Evolutionary conservation across 2,113 vertebrate genomes (phyloP).

Genomic region (Megalops atlanticus): DNA sequence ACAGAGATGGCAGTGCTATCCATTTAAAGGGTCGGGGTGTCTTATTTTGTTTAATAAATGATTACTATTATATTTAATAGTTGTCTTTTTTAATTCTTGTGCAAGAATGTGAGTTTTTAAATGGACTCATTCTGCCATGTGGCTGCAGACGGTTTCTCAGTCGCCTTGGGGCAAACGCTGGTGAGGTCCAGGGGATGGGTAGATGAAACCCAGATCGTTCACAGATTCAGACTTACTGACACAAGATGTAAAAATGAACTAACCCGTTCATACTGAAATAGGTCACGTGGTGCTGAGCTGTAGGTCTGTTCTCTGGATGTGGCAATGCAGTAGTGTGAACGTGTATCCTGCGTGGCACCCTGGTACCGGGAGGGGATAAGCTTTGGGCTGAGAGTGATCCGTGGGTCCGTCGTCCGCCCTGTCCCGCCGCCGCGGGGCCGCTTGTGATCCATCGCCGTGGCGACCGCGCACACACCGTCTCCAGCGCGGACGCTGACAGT

Average conservation of each 20-base stretch:
- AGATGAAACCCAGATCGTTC: not conserved
- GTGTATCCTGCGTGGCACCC: no score
- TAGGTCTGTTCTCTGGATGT: not conserved
- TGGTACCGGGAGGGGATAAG: no score
- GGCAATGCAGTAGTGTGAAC: no score
- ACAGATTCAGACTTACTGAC: not conserved
- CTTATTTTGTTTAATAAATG: conserved; percentile 98
- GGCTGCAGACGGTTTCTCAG: not conserved
- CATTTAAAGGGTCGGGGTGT: conserved; percentile 65
- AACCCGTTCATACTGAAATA: not conserved
- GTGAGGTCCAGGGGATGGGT: not conserved
- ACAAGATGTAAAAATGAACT: not conserved
- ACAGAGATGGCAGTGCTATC: conserved; percentile 53
- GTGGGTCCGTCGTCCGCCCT: not conserved
- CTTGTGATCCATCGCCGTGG: not conserved
- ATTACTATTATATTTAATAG: conserved; percentile 79
- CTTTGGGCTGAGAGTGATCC: not conserved
- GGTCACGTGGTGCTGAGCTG: not conserved
- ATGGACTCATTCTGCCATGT: conserved; percentile 16
- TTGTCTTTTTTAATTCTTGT: conserved; percentile 53
- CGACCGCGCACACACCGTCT: not conserved
- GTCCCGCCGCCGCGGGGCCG: not conserved
- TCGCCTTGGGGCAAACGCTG: not conserved
- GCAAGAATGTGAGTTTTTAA: not conserved
- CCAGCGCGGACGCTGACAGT: not conserved